These are phyloP conservation scores for Pentamera pediparva DNA, from an alignment of 53 echinoderm and acorn worm genomes.

Conservation along the genomic window DNA sequence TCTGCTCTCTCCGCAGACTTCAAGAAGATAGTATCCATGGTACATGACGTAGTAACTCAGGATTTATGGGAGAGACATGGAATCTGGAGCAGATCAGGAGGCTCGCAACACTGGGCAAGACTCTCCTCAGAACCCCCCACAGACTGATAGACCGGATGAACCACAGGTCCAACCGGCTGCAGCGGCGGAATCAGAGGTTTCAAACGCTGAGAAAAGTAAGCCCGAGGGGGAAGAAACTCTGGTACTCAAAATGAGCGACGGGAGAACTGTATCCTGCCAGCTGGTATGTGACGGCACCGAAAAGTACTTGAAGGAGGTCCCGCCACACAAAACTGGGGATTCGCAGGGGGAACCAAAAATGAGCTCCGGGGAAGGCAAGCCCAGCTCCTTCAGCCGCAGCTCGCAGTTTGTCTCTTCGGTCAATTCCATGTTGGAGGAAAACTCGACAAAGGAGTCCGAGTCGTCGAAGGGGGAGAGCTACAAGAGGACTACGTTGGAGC, in stretches of 20 bases:
- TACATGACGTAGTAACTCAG: not conserved
- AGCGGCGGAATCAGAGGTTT: not conserved
- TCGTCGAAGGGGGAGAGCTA: not conserved
- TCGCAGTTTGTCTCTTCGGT: conserved; percentile 23
- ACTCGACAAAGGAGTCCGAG: not conserved
- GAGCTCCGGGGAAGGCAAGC: not conserved
- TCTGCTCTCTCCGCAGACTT: not conserved
- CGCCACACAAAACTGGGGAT: not conserved
- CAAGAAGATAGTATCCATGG: conserved; percentile 2
- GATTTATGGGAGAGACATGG: conserved; percentile 21
- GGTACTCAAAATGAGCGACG: conserved; percentile 25
- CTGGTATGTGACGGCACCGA: conserved; percentile 25
- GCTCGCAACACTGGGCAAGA: conserved; percentile 3
- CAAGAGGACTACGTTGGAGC: conserved; percentile 17
- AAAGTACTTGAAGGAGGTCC: conserved; percentile 26
- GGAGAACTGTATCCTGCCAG: conserved; percentile 19
- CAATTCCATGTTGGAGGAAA: conserved; percentile 19
- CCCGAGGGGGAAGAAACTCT: conserved; percentile 11
- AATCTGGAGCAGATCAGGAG: conserved; percentile 10
- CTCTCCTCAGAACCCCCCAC: too few relatives aligned
- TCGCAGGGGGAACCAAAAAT: not conserved
- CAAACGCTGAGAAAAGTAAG: not conserved
- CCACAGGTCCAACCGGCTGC: too few relatives aligned
- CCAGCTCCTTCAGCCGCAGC: not conserved
- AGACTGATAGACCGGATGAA: too few relatives aligned